phyloP scores from a whole-genome alignment of 2,888 invertebrate species.

The Glyphotaelius pellucidus region DNA sequence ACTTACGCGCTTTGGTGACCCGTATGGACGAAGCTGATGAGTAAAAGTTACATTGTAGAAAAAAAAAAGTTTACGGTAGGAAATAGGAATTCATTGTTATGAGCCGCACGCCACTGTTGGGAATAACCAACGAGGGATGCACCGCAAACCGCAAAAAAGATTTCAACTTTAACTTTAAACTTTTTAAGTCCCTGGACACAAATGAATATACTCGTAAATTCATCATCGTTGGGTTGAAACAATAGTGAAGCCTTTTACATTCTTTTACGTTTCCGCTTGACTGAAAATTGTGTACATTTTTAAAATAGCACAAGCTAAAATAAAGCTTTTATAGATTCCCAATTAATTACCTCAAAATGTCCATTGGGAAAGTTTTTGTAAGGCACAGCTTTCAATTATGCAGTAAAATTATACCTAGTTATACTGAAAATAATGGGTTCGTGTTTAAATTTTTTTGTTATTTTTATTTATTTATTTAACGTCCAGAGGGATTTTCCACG shows the following conservation, averaged over 20 bases:
- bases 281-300: not conserved
- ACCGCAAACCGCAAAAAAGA: constrained; percentile 2
- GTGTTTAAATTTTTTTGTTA: no score
- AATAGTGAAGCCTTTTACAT: not conserved
- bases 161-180: not conserved
- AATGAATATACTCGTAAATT: not conserved
- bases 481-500: no score
- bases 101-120: not conserved
- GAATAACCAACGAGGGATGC: not conserved
- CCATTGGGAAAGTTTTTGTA: no score
- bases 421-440: no score
- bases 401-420: no score
- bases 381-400: no score
- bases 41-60: no score
- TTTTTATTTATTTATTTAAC: no score
- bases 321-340: not conserved
- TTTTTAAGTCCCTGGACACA: not conserved
- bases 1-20: no score
- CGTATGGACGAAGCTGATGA: no score
- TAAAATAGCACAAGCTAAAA: not conserved
- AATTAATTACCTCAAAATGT: no score
- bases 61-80: no score
- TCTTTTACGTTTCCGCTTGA: not conserved
- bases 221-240: not conserved
- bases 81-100: not conserved